phyloP scores from a whole-genome alignment of 2,888 invertebrate genomes.

The Ceramica pisi region DNA sequence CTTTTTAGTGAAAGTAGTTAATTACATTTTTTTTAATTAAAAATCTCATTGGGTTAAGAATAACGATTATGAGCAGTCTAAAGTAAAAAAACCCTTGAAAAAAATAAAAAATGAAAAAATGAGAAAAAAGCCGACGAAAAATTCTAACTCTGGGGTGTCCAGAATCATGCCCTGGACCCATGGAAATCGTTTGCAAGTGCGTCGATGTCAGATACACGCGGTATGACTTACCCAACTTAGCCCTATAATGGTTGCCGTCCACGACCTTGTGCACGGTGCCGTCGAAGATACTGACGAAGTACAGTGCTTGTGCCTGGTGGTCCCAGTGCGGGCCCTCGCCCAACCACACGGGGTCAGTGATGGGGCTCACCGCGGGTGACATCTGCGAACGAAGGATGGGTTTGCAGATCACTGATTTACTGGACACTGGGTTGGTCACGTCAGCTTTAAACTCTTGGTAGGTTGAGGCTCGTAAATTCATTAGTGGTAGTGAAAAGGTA shows the following conservation, averaged over 20 bases:
- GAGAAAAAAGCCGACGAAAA: too few relatives aligned
- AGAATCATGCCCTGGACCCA: too few relatives aligned
- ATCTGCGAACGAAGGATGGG: constrained; percentile 71
- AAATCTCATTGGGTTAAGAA: too few relatives aligned
- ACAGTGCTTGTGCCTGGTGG: constrained; percentile 90
- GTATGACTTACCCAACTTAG: constrained; percentile 86
- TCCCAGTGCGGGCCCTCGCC: constrained; percentile 95
- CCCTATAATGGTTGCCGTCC: constrained; percentile 83
- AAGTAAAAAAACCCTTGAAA: too few relatives aligned
- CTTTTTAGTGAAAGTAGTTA: too few relatives aligned
- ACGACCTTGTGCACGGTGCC: constrained; percentile 88
- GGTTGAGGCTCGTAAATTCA: background rate
- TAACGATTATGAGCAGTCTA: too few relatives aligned
- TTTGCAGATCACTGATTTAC: background rate
- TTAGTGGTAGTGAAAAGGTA: background rate
- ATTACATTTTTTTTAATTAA: too few relatives aligned
- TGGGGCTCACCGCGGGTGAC: constrained; percentile 82
- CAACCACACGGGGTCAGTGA: constrained; percentile 88
- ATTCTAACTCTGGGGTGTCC: too few relatives aligned
- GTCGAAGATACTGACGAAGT: constrained; percentile 92
- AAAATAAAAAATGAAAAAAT: too few relatives aligned
- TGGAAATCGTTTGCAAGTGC: too few relatives aligned
- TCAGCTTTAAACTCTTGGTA: background rate
- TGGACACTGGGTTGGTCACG: background rate
- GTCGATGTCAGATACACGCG: too few relatives aligned